Conservation (phyloP, 1,140 invertebrate genomes). For the Diachasmimorpha longicaudata region DNA sequence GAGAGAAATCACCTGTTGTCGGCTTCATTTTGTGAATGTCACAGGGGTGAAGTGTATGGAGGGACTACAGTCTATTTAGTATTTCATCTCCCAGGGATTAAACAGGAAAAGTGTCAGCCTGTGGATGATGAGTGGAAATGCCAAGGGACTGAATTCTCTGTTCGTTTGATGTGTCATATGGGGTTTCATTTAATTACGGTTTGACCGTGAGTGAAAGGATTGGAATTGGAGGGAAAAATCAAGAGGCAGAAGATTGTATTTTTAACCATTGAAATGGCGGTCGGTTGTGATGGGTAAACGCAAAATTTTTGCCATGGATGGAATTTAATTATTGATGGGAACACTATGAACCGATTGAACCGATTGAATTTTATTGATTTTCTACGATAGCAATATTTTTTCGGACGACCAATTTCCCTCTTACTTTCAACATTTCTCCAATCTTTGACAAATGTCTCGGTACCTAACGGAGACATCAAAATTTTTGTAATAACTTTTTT, state of each 20-base stretch:
- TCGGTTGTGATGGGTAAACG: not conserved
- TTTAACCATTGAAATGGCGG: not conserved
- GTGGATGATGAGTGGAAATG: not conserved
- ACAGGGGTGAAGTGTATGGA: not conserved
- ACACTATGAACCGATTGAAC: not conserved
- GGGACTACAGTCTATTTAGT: not conserved
- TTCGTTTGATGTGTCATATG: constrained; percentile 33
- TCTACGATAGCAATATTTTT: too few relatives aligned
- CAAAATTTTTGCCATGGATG: not conserved
- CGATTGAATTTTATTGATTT: too few relatives aligned
- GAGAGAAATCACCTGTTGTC: constrained; percentile 20
- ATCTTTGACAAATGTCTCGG: too few relatives aligned
- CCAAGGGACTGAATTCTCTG: not conserved
- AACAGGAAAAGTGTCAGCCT: constrained; percentile 11
- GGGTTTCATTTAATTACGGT: constrained; percentile 35
- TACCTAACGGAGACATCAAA: too few relatives aligned
- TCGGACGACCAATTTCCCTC: too few relatives aligned
- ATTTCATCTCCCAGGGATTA: not conserved
- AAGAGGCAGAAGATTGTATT: not conserved
- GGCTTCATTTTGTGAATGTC: not conserved
- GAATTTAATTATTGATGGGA: not conserved
- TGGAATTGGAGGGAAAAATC: not conserved
- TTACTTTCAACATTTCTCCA: too few relatives aligned
- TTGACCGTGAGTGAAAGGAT: not conserved
- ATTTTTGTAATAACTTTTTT: too few relatives aligned